Base-by-base conservation (phyloP, 2,888 invertebrate species). In the Scelioninae gen. 1 region DNA sequence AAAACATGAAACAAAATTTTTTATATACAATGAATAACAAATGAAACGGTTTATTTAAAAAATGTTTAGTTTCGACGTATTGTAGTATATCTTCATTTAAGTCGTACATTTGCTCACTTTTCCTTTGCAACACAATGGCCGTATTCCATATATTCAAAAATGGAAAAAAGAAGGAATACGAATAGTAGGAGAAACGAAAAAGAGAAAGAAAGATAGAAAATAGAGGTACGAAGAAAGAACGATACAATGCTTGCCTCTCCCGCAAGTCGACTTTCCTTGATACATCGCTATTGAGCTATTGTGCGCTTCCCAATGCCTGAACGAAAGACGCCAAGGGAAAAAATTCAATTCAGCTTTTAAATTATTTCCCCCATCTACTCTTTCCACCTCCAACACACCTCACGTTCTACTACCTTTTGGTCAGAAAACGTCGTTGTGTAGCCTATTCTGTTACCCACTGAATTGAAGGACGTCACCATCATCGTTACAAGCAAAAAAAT, bases 261-360 rank as follows among this genome's bases (percentile, higher is more conserved):
- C 90, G 90, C 90, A 90, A 92, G 90, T 92, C 92, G 92, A 92
- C 92, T 92, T 92, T 91, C 91, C 91, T 92, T 92, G 92, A 92
- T 92, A 92, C 92, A 92, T 92, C 92, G 91, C 91, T 90, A 92
- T 92, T 92, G 91, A 92, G 89, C 91, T 89, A 92, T 92, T 92
- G 92, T 92, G 91, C 92, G 91, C 91, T 88, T 89, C 88, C 92
- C 92, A 91, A 92, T 92, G 91, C 90, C 91, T 89, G 90, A 91
- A 92, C 91, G 91, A 91, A 92, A 91, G 91, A 91, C 91, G 91
- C 91, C 88, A 88, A 90, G 90, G 88, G 90, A 90, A 91, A 92
- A 92, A 91, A 92, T 92, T 91, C 92, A 92, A 92, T 92, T 92
- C 92, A 92, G 92, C 92, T 92, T 92, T 92, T 92, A 92, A 92